Conservation (phyloP, 2,113 vertebrate species). For the Ctenodactylus gundi region DNA sequence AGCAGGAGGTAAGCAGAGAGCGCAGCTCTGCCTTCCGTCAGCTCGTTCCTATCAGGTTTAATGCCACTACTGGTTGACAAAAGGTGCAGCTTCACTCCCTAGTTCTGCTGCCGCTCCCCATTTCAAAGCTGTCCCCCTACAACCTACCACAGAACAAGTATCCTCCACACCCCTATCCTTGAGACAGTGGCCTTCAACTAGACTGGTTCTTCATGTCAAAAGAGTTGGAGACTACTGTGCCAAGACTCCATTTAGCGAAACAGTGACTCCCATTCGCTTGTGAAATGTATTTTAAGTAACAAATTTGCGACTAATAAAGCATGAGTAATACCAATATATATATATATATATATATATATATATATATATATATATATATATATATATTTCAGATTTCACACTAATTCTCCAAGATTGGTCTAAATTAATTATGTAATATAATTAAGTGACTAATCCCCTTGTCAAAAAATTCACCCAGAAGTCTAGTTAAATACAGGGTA, state of each 20-base stretch:
- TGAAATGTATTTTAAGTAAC: constrained; percentile 30
- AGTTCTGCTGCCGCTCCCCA: too few species aligned
- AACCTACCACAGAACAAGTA: too few species aligned
- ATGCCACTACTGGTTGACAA: too few species aligned
- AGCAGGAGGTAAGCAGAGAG: too few species aligned
- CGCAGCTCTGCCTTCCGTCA: too few species aligned
- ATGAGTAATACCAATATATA: neutral
- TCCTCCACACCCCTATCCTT: too few species aligned
- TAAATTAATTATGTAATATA: constrained; percentile 45
- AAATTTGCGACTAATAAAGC: constrained; percentile 24
- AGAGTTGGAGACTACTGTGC: too few species aligned
- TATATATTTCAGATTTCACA: neutral
- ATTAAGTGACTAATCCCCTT: constrained; percentile 52
- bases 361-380: neutral
- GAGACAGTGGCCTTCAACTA: too few species aligned
- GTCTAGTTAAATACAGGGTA: constrained; percentile 36
- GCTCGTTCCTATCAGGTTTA: too few species aligned
- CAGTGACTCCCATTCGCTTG: neutral
- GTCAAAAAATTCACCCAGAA: constrained; percentile 16
- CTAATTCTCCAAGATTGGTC: constrained; percentile 7
- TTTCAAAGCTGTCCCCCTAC: too few species aligned
- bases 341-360: neutral
- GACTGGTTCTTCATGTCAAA: too few species aligned
- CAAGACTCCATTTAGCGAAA: constrained; percentile 4
- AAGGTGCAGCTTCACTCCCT: too few species aligned